Evolutionary conservation across 1,140 invertebrate genomes (phyloP).

Genomic region (Caenorhabditis remanei): DNA sequence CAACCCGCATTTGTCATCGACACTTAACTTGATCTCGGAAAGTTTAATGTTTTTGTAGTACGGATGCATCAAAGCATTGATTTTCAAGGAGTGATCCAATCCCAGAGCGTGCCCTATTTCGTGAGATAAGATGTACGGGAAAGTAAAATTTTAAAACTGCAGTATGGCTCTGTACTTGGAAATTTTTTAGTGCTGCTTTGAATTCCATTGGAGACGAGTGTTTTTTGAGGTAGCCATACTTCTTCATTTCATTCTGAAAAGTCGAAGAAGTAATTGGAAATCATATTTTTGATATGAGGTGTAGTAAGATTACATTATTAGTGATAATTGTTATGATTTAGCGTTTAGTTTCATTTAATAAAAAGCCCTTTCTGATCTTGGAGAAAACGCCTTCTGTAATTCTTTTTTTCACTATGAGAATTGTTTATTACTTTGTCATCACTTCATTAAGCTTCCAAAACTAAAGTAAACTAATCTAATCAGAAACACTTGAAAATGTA

Average conservation of each 20-base stretch:
- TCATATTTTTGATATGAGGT: too few species aligned
- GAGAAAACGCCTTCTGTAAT: too few species aligned
- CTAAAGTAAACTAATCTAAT: too few species aligned
- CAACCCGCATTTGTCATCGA: constrained; percentile 57
- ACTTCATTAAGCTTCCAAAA: too few species aligned
- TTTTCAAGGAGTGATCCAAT: constrained; percentile 49
- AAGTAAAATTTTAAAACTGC: background rate
- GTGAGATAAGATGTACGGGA: constrained; percentile 55
- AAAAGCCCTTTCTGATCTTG: too few species aligned
- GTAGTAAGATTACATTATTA: too few species aligned
- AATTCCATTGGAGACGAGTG: constrained; percentile 35
- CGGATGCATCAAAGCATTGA: constrained; percentile 50
- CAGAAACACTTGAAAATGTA: too few species aligned
- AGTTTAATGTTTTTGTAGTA: constrained; percentile 48
- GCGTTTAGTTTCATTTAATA: too few species aligned
- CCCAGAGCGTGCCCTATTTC: constrained; percentile 59
- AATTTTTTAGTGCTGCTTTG: background rate
- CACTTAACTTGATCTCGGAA: constrained; percentile 10
- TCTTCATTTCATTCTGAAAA: constrained; percentile 32
- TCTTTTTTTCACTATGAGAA: too few species aligned
- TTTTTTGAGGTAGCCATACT: constrained; percentile 37
- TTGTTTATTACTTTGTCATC: too few species aligned
- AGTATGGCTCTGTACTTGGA: constrained; percentile 31
- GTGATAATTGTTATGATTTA: too few species aligned
- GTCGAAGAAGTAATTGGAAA: background rate